Percentiles rank a stretch among this genome's conserved stretches.
phyloP scores from a whole-genome alignment of 2,888 invertebrate genomes.

The Megalurothrips usitatus region DNA sequence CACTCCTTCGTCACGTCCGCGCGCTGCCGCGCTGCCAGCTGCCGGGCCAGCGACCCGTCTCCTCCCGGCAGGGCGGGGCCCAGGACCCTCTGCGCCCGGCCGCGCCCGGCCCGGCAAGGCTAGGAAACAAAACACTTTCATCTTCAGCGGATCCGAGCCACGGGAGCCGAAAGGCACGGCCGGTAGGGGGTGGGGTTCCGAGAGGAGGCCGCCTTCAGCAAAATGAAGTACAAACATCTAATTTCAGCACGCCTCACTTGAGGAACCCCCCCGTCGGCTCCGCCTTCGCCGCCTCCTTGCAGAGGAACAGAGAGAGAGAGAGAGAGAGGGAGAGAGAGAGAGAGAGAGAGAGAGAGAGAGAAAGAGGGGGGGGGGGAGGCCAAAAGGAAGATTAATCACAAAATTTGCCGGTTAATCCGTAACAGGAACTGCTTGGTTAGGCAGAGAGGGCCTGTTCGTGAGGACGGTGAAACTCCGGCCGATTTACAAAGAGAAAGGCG shows the following conservation, averaged over 20 bases:
- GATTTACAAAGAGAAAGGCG: not conserved
- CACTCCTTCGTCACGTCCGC: no score
- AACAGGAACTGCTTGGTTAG: not conserved
- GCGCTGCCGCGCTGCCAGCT: no score
- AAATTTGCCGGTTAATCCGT: not conserved
- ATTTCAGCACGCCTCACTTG: not conserved
- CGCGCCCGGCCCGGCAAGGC: no score
- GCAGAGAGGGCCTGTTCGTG: not conserved
- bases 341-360: no score
- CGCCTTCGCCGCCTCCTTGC: not conserved
- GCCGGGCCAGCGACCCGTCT: no score
- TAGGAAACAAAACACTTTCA: no score
- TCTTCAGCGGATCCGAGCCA: no score
- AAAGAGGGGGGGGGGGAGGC: not conserved
- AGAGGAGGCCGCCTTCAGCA: not conserved
- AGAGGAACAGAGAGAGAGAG: not conserved
- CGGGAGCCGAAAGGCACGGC: no score
- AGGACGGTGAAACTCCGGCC: not conserved
- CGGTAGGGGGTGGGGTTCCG: not conserved
- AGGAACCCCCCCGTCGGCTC: no score
- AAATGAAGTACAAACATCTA: not conserved
- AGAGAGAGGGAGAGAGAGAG: no score
- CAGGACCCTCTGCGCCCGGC: no score
- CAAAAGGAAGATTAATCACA: not conserved
- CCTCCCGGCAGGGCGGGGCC: no score